Base-by-base conservation (phyloP, 2,797 vertebrate genomes). In the Bovichtus variegatus region DNA sequence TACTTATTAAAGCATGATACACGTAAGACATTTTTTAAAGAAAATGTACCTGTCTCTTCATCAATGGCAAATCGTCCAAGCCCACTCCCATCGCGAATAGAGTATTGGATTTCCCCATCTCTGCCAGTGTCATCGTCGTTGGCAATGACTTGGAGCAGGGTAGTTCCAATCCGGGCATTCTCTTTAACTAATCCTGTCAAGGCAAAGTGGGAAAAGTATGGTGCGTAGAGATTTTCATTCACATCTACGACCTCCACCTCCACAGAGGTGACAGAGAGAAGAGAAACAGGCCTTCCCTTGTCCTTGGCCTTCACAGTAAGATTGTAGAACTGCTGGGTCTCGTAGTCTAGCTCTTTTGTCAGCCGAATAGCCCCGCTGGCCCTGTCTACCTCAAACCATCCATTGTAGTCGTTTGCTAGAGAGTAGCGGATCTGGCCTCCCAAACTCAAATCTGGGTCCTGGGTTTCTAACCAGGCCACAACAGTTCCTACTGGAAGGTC, bases 241-340 rank as follows among this genome's bases (percentile, higher is more conserved):
- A 99, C 97, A 82, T 99, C 98, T 47, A 99, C 96, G 47, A 99
- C 98, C 90, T 99, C 98, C 19, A 99, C 95, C 85, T 98, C 97
- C 77, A 99, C 96, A 57, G 95, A 98, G 23, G 97, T 99, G 74
- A 98, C 94, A 0, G 98, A 98, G 1, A 98, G 96, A 23, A 99
- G 95, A 4, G 98, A 98, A 21, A 98, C 97, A 0, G 98, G 98
- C 1, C 97, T 94, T 2, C 98, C 98, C 74, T 97, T 96, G 91
- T 99, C 98, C 89, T 99, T 99, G 2, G 97, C 98, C 0, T 97
- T 96, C 18, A 99, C 96, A 0, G 97, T 98, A 40, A 99, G 93
- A 82, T 99, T 99, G 89, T 98, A 99, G 86, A 98, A 97, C 91
- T 99, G 98, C 63, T 98, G 97, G 13, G 96, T 97, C 91, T 99